phyloP scores from a whole-genome alignment of 2,888 invertebrate species.

The Hyposoter dolosus region DNA sequence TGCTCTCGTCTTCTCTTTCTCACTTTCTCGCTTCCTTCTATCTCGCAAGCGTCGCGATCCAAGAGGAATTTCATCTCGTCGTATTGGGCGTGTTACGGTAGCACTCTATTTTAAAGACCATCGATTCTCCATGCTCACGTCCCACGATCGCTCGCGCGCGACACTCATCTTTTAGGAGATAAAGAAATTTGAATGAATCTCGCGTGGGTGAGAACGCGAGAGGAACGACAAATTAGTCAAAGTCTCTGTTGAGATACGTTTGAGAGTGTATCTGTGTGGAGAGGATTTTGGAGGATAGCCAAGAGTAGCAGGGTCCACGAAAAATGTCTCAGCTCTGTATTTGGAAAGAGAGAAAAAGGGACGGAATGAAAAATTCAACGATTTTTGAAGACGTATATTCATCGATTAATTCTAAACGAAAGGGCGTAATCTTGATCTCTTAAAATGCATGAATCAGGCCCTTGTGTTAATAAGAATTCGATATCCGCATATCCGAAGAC shows the following conservation, averaged over 20 bases:
- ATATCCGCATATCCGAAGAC: conserved; percentile 19
- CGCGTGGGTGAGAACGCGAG: conserved; percentile 20
- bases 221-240: conserved; percentile 61
- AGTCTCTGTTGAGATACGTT: conserved; percentile 16
- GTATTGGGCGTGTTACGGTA: conserved; percentile 22
- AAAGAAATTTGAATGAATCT: conserved; percentile 54
- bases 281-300: not conserved
- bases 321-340: conserved; percentile 49
- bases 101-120: conserved; percentile 30
- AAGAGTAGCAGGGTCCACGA: conserved; percentile 21
- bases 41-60: not conserved
- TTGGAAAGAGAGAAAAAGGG: conserved; percentile 1
- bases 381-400: not conserved
- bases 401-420: not conserved
- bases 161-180: conserved; percentile 36
- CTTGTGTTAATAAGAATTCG: conserved; percentile 3
- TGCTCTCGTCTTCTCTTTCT: too few species aligned
- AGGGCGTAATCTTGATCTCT: conserved; percentile 1
- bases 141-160: conserved; percentile 21
- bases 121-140: conserved; percentile 37
- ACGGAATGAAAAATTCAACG: conserved; percentile 11
- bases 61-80: conserved; percentile 3
- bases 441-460: not conserved
- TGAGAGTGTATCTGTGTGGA: not conserved
- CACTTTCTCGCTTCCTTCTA: not conserved